These are phyloP conservation scores for Harpagifer antarcticus DNA, from an alignment of 2,797 vertebrate genomes.

Conservation along the genomic window DNA sequence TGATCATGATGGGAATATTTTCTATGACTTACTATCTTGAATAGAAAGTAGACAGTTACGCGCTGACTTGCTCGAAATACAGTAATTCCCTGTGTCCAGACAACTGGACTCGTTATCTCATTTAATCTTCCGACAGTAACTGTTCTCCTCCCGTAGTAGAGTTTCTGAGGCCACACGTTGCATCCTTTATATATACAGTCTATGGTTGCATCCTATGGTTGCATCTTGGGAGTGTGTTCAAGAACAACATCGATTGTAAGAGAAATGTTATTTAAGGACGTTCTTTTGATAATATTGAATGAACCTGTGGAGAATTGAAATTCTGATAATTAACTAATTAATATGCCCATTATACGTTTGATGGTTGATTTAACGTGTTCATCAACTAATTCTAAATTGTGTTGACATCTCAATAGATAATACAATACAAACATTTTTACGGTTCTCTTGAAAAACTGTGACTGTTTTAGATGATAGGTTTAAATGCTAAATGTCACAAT, in stretches of 20 bases:
- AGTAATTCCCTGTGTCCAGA: background rate
- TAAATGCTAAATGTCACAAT: too few species aligned
- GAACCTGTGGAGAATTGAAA: background rate
- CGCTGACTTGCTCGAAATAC: background rate
- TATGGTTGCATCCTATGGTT: too few species aligned
- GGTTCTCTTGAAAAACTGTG: too few species aligned
- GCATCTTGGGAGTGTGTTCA: constrained; percentile 26
- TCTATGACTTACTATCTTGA: background rate
- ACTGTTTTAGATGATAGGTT: too few species aligned
- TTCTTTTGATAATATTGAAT: too few species aligned
- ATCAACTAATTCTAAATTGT: too few species aligned
- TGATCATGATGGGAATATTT: background rate
- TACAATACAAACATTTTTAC: too few species aligned
- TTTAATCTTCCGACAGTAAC: background rate
- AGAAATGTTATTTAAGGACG: constrained; percentile 1
- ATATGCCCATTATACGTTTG: background rate
- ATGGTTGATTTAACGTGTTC: background rate
- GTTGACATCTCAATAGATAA: background rate
- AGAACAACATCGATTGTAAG: constrained; percentile 1
- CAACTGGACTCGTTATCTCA: too few species aligned
- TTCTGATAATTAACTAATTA: background rate
- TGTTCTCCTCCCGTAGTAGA: background rate
- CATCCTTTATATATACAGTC: too few species aligned
- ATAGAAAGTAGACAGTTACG: background rate
- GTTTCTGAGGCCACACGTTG: constrained; percentile 48